These are phyloP conservation scores for Mallotus villosus DNA, from an alignment of 2,797 vertebrate species.

Conservation along the genomic window DNA sequence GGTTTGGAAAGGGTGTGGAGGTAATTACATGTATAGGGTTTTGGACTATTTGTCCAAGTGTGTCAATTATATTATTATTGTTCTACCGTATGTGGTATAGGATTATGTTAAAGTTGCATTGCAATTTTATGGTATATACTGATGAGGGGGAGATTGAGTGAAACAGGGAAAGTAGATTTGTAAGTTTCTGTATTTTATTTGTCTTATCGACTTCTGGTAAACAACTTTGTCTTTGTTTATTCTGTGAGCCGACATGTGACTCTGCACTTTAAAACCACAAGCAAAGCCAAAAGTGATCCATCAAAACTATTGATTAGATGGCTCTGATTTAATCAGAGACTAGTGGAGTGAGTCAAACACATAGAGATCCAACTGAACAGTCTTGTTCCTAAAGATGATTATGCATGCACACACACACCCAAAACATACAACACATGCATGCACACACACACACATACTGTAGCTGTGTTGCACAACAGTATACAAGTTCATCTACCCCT, in stretches of 20 bases:
- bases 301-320: slow-evolving; percentile 46
- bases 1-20: slow-evolving; percentile 66
- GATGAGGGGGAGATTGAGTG: slow-evolving; percentile 50
- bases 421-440: neutral
- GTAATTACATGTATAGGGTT: slow-evolving; percentile 53
- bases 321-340: slow-evolving; percentile 3
- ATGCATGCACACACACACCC: neutral
- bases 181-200: slow-evolving; percentile 2
- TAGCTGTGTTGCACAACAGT: neutral
- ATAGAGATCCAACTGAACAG: neutral
- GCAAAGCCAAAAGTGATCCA: slow-evolving; percentile 35
- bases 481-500: slow-evolving; percentile 50
- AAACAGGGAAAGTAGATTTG: slow-evolving; percentile 56
- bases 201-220: slow-evolving; percentile 38
- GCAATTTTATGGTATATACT: slow-evolving; percentile 49
- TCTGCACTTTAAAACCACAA: slow-evolving; percentile 67
- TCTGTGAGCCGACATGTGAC: slow-evolving; percentile 52
- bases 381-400: neutral
- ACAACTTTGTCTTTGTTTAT: slow-evolving; percentile 48
- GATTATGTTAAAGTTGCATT: slow-evolving; percentile 52
- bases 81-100: slow-evolving; percentile 30
- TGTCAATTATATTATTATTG: slow-evolving; percentile 43
- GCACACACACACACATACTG: neutral
- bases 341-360: neutral
- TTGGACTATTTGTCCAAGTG: slow-evolving; percentile 27